These are phyloP conservation scores for Dichetophora obliterata DNA, from an alignment of 2,888 invertebrate genomes.

Conservation along the genomic window DNA sequence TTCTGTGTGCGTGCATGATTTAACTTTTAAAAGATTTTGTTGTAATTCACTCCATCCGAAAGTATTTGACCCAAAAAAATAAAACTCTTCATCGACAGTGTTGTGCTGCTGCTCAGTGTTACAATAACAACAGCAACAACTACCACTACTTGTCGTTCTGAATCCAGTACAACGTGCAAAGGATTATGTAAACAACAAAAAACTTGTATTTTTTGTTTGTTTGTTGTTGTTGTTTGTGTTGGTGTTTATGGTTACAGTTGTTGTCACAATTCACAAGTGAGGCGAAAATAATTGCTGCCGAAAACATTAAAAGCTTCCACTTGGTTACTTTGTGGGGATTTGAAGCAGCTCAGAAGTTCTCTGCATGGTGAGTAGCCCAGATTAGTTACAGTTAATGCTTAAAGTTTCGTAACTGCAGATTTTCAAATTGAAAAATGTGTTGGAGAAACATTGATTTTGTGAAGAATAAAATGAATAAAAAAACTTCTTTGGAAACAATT, in stretches of 20 bases:
- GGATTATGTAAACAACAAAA: slow-evolving; percentile 33
- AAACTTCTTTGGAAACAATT: too few species aligned
- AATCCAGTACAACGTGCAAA: neutral
- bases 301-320: neutral
- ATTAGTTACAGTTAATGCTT: neutral
- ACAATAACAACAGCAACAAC: slow-evolving; percentile 14
- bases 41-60: too few species aligned
- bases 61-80: neutral
- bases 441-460: too few species aligned
- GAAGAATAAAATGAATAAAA: too few species aligned
- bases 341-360: neutral
- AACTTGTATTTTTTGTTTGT: neutral
- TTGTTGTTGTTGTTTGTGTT: neutral
- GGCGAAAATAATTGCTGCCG: slow-evolving; percentile 2
- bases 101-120: too few species aligned
- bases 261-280: too few species aligned
- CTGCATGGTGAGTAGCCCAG: slow-evolving; percentile 15
- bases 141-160: neutral
- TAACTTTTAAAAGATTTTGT: neutral
- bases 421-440: neutral
- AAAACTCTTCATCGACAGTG: neutral
- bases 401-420: neutral
- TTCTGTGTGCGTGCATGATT: neutral
- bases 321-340: neutral
- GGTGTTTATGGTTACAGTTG: too few species aligned